Conservation (phyloP, 2,888 invertebrate genomes). For the Tenthredo livida region DNA sequence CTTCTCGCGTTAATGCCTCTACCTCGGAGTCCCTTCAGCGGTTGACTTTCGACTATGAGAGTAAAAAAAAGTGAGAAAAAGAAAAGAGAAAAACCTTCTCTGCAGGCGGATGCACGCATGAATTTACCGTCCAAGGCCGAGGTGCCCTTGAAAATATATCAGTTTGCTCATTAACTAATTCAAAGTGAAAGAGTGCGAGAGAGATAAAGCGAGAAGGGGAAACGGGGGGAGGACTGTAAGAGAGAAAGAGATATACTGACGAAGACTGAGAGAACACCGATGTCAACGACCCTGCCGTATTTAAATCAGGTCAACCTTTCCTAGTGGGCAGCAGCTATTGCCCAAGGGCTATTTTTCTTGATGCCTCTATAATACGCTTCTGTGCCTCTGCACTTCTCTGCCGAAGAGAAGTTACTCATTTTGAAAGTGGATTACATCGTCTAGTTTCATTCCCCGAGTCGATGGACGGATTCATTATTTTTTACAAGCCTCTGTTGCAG, state of each 20-base stretch:
- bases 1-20: neutral
- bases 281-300: conserved; percentile 52
- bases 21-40: conserved; percentile 13
- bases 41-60: neutral
- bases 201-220: neutral
- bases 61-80: neutral
- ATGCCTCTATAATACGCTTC: conserved; percentile 44
- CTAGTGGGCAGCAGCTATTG: conserved; percentile 50
- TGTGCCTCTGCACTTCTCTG: conserved; percentile 4
- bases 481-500: neutral
- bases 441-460: conserved; percentile 1
- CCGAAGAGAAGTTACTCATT: conserved; percentile 33
- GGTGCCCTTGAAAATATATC: conserved; percentile 46
- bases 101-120: conserved; percentile 30
- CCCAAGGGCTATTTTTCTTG: conserved; percentile 52
- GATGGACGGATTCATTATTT: neutral
- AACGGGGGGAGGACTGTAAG: neutral
- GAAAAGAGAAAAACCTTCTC: neutral
- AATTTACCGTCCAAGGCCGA: conserved; percentile 27
- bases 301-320: conserved; percentile 54
- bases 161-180: conserved; percentile 40
- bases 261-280: conserved; percentile 24
- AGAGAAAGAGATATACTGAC: conserved; percentile 1
- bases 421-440: conserved; percentile 36
- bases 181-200: conserved; percentile 44